These are phyloP conservation scores for Lepidotrigona ventralis DNA, from an alignment of 1,140 invertebrate species.

Conservation along the genomic window DNA sequence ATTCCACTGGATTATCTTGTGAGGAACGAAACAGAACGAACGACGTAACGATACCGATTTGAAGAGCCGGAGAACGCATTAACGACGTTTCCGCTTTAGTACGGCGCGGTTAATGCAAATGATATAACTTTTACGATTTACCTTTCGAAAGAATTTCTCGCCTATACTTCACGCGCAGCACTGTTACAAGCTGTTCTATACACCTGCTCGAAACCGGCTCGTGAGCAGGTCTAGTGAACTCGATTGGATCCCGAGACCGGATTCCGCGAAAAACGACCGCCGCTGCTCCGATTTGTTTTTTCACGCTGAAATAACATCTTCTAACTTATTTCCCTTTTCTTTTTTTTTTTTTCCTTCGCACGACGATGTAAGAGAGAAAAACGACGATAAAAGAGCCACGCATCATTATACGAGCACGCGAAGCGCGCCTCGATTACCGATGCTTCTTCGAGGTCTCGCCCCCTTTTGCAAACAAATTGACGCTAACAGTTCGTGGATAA, in stretches of 20 bases:
- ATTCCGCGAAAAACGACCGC: conserved; percentile 68
- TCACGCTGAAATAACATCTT: conserved; percentile 30
- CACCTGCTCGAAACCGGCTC: conserved; percentile 72
- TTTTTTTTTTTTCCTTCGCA: background rate
- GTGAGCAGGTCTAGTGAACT: conserved; percentile 70
- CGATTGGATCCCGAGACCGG: conserved; percentile 75
- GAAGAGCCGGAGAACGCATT: conserved; percentile 16
- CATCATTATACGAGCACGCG: background rate
- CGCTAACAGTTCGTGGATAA: background rate
- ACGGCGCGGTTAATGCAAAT: conserved; percentile 13
- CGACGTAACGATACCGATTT: background rate
- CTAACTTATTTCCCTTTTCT: background rate
- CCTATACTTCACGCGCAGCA: conserved; percentile 21
- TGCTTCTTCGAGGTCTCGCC: background rate
- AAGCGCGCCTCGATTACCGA: background rate
- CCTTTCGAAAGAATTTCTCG: conserved; percentile 35
- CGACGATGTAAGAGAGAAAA: background rate
- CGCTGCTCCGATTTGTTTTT: conserved; percentile 60
- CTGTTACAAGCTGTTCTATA: conserved; percentile 47
- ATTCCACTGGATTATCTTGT: conserved; percentile 5
- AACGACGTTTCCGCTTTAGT: conserved; percentile 32
- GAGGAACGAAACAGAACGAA: background rate
- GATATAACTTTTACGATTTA: conserved; percentile 59
- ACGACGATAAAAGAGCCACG: background rate
- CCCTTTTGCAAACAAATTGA: background rate